phyloP scores from a whole-genome alignment of 2,113 vertebrate genomes.

The Rhinolophus sinicus region DNA sequence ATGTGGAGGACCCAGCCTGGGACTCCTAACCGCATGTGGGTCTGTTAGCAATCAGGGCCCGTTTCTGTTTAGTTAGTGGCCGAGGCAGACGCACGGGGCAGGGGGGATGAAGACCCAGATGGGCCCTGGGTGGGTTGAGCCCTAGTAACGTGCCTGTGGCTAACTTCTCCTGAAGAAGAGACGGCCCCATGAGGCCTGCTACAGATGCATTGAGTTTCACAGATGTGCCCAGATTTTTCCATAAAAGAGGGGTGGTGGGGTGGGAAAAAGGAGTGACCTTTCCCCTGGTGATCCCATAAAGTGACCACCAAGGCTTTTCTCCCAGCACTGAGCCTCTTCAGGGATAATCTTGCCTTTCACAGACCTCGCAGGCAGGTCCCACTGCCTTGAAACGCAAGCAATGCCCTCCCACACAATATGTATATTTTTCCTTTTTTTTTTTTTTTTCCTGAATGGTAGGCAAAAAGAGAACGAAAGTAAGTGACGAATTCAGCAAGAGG shows the following conservation, averaged over 20 bases:
- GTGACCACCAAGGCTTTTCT: neutral
- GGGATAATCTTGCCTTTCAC: neutral
- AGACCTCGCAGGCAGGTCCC: neutral
- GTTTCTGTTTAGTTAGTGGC: neutral
- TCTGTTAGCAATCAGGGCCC: neutral
- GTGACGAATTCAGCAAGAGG: neutral
- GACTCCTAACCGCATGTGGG: neutral
- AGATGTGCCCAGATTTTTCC: neutral
- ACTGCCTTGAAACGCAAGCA: neutral
- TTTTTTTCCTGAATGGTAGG: slow-evolving; percentile 54
- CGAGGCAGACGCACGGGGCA: rapidly evolving
- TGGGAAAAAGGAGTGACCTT: neutral
- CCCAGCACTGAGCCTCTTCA: neutral
- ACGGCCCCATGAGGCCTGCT: rapidly evolving
- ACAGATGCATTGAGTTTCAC: neutral
- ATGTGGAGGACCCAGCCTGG: neutral
- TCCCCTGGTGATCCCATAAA: neutral
- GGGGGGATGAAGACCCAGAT: neutral
- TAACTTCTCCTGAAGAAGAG: neutral
- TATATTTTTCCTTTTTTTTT: neutral
- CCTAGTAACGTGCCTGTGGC: neutral
- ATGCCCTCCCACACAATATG: neutral
- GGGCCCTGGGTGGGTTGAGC: neutral
- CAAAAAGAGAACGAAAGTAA: slow-evolving; percentile 5
- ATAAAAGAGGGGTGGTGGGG: neutral